Percentiles rank a stretch among this genome's conserved stretches.
These are phyloP conservation scores for Dipodomys stephensi DNA, from an alignment of 2,113 vertebrate species.

Conservation along the genomic window DNA sequence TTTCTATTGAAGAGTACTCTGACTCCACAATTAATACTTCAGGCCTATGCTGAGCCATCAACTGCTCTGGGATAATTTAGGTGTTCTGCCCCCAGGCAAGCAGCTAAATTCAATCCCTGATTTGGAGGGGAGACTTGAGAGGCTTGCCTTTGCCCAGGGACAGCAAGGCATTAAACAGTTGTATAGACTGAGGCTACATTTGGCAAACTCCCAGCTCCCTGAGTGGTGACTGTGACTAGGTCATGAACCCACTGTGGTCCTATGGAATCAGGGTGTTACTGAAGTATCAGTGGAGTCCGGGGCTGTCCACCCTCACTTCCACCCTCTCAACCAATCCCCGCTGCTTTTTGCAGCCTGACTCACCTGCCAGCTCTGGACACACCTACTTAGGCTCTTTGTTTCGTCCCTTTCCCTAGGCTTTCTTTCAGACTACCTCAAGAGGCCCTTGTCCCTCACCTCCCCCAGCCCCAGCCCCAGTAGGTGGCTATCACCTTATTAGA, in stretches of 20 bases:
- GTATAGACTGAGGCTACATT: too few relatives aligned
- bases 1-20: too few relatives aligned
- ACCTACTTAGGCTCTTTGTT: neutral
- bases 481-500: constrained; percentile 45
- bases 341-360: too few relatives aligned
- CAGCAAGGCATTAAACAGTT: neutral
- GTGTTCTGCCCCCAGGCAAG: neutral
- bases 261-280: neutral
- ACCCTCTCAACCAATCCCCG: too few relatives aligned
- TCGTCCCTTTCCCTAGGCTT: neutral
- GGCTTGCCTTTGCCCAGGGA: neutral
- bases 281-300: too few relatives aligned
- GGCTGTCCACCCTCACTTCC: neutral
- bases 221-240: neutral
- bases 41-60: neutral
- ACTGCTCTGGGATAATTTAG: neutral
- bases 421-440: constrained; percentile 19
- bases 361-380: too few relatives aligned
- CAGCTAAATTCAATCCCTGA: neutral
- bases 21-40: neutral
- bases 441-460: neutral
- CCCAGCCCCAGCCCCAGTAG: constrained; percentile 15
- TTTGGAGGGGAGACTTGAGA: neutral
- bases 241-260: accelerated
- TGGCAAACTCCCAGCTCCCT: neutral